Base-by-base conservation (phyloP, 2,888 invertebrate species). In the Tipula confusa region DNA sequence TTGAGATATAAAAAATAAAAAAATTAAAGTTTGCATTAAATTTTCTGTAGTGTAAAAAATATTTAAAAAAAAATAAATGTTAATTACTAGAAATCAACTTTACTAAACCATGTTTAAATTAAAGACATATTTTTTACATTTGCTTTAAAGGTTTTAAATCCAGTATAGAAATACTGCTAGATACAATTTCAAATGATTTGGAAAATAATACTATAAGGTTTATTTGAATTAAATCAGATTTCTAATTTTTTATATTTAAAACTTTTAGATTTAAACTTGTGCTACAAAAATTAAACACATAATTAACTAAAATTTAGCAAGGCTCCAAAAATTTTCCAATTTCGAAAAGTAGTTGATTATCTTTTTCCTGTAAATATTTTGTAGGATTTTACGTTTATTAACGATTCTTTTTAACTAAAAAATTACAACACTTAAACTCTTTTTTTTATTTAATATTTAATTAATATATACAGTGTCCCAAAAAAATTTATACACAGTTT, bases 281-380 rank as follows among this genome's bases (percentile, higher is more conserved):
- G 87, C 93, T 94, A 86, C 96, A 83, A 9, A 96, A 89, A 84
- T 90, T 89, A 88, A 97, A 96, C 84, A 97, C 90, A 90, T 98
- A 98, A 84, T 92, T 92, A 0, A 96, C 95, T 86, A 98, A 89
- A 86, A 94, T 89, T n/a, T n/a, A n/a, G 87, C 93, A 95, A 0
- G 98, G 94, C 90, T 98, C 97, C 86, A 96, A 95, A 88, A 95
- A 97, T 90, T 92, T 93, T 4, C 95, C 94, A 86, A 98, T 89
- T 89, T 94, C 93, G 84, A 91, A 89, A 38, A 96, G 89, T 84
- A 97, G 91, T 85, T 92, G 90, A 29, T 93, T 94, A 85, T 93
- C 92, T 83, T 93, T 92, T 89, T 97, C 96, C 29, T 87, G 86
- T n/a, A 97, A 88, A 85, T 92, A 89, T 33, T 90, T 88, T 43